phyloP scores from a whole-genome alignment of 2,888 invertebrate genomes.

The Leucoptera coffeella region DNA sequence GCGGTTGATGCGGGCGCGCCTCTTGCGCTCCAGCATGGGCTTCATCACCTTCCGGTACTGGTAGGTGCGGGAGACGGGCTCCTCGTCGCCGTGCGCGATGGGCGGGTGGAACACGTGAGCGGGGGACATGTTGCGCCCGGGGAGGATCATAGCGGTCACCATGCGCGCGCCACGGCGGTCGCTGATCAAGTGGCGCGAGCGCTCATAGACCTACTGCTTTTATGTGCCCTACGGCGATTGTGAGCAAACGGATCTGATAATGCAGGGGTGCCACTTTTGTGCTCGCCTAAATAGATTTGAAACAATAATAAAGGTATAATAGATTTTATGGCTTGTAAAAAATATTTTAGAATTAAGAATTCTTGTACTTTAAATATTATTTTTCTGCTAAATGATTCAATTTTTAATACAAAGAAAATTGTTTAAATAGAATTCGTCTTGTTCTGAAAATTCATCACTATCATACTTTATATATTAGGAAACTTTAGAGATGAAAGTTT shows the following conservation, averaged over 20 bases:
- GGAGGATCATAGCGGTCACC: constrained; percentile 32
- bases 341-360: no score
- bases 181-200: constrained; percentile 44
- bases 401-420: no score
- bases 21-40: constrained; percentile 81
- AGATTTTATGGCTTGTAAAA: no score
- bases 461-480: no score
- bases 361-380: no score
- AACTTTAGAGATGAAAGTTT: no score
- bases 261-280: constrained; percentile 28
- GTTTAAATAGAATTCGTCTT: no score
- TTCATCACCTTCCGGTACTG: constrained; percentile 93
- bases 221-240: constrained; percentile 48
- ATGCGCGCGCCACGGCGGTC: constrained; percentile 34
- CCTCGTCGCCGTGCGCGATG: constrained; percentile 35
- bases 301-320: no score
- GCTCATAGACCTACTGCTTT: constrained; percentile 25
- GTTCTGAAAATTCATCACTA: no score
- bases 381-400: no score
- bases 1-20: constrained; percentile 82
- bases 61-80: constrained; percentile 79
- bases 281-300: no score
- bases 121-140: constrained; percentile 45
- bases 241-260: constrained; percentile 51
- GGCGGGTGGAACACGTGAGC: constrained; percentile 40